Evolutionary conservation across 2,797 vertebrate species (phyloP), one percentile per base, ranked within the genome.

Genomic region (Mionectes olivaceus): DNA sequence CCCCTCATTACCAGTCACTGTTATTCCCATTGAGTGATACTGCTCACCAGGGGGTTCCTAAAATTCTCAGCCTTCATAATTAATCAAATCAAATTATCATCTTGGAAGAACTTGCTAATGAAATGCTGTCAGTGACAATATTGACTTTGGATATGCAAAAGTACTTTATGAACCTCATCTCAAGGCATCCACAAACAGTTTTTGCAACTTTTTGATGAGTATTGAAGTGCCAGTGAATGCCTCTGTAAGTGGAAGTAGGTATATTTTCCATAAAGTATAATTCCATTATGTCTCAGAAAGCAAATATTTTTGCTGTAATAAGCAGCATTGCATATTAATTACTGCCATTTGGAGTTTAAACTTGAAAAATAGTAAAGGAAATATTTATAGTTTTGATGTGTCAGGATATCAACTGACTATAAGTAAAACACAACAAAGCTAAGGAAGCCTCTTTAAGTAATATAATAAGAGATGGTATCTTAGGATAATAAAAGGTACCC

Each of bases 21-120:
- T 35, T 65, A 83, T 83, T 93, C 87, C 69, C 46, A 46, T 23
- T 47, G 71, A 87, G 68, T 80, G n/a, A 60, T 64, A 3, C 55
- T 56, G 24, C 30, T 80, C 22, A 60, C 53, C 3, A 3, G 15
- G 33, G n/a, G 32, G 10, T 37, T 93, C 71, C 65, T 75, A 85
- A 91, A 85, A 87, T 91, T 91, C 57, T 70, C 79, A 91, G 46
- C 61, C 73, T 91, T 94, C 57, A 19, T 61, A 84, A 82, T 79
- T 89, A 76, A 92, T 96, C 41, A 83, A 64, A 80, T 93, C 91
- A 89, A 87, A 90, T 93, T 80, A 91, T 56, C 50, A 55, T 89
- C 30, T 28, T 77, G 70, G 79, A 94, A 91, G 68, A 91, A 85
- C 69, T 83, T 87, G 52, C n/a, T 91, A 91, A 96, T 92, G 46